A percentile compares a stretch with the other conserved stretches of the same genome.
These are phyloP conservation scores for Lithophane socia DNA, from an alignment of 2,888 invertebrate species.

Conservation along the genomic window DNA sequence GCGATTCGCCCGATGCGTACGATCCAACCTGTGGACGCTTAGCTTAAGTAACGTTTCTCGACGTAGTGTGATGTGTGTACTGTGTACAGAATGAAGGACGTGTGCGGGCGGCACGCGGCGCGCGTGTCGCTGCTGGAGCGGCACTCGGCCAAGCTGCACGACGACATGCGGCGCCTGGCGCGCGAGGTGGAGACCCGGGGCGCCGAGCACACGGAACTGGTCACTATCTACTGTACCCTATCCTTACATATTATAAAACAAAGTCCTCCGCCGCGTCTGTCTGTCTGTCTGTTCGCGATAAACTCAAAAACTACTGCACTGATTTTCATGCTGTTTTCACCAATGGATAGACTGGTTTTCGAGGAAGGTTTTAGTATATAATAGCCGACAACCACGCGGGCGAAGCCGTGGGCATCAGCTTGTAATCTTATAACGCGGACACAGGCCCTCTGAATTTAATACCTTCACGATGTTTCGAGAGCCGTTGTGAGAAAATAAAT, in stretches of 20 bases:
- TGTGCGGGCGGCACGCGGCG: constrained; percentile 81
- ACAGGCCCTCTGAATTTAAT: not conserved
- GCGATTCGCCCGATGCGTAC: too few relatives aligned
- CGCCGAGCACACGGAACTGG: constrained; percentile 73
- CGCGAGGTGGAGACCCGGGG: constrained; percentile 77
- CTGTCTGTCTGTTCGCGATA: too few relatives aligned
- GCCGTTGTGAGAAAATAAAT: not conserved
- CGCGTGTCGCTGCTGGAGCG: constrained; percentile 84
- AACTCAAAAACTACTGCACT: too few relatives aligned
- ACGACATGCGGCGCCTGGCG: constrained; percentile 85
- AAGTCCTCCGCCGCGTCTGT: too few relatives aligned
- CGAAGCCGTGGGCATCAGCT: too few relatives aligned
- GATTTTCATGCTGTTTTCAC: too few relatives aligned
- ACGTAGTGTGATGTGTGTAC: not conserved
- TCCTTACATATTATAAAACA: too few relatives aligned
- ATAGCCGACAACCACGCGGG: too few relatives aligned
- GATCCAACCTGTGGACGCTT: too few relatives aligned
- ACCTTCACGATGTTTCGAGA: not conserved
- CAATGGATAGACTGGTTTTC: too few relatives aligned
- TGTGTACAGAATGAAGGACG: constrained; percentile 77
- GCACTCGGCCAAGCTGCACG: constrained; percentile 81
- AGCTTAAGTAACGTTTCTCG: not conserved
- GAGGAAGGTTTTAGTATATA: too few relatives aligned
- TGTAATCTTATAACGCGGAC: not conserved
- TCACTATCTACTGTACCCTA: constrained; percentile 41